Base-by-base conservation (phyloP, 2,113 vertebrate species). In the Panthera tigris region DNA sequence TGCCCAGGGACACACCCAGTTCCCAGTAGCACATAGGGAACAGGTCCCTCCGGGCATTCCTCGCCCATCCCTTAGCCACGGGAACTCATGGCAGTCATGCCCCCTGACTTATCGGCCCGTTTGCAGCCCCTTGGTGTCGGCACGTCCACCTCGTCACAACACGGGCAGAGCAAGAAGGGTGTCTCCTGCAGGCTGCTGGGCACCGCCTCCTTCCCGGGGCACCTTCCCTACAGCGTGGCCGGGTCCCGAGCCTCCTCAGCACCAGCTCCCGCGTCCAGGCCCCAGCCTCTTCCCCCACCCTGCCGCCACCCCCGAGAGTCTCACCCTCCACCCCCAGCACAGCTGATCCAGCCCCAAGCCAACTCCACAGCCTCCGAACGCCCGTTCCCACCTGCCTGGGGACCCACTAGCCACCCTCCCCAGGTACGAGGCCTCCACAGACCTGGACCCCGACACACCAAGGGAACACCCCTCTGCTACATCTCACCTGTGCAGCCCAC, bases 91-190 rank as follows among this genome's bases (percentile, higher is more conserved):
- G 73, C 5, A 66, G 36, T 68, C 21, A 4, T 68, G 90, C 69
- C 25, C 55, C 71, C 11, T 0, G 6, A 23, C 19, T 7, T 45
- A 31, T 65, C 16, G 25, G 33, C 82, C 69, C 80, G 19, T 69
- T 18, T 74, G 39, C 25, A 31, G 29, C 29, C 41, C 76, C 79
- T 65, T 8, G 15, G 68, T 71, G 68, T 57, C 23, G n/a, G 55
- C 9, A 13, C 36, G 50, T 21, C 94, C 45, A n/a, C 55, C 29
- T 82, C 33, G 33, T 50, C 5, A 71, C 50, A 33, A 74, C 41
- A 36, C 29, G 5, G 31, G 27, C 1, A 5, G 2, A 11, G n/a
- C 9, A 73, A 33, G 9, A 48, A 13, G 2, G 13, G n/a, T 0
- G 12, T 66, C 66, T 50, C 21, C 36, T 52, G 41, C 16, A 27